Evolutionary conservation across 1,140 invertebrate species (phyloP).

Genomic region (Drosophila melanica): DNA sequence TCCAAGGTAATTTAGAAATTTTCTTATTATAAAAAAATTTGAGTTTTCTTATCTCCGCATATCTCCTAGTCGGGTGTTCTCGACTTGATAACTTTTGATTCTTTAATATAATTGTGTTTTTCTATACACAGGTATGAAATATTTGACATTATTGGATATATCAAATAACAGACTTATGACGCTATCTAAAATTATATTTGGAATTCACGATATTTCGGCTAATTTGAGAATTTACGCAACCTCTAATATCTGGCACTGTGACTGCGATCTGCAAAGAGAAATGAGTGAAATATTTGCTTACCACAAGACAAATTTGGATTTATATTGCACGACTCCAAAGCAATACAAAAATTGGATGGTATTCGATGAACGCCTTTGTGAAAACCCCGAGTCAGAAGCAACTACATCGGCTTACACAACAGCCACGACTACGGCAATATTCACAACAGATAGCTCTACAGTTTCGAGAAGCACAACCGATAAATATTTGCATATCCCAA

Average conservation of each 20-base stretch:
- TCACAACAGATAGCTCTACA: not conserved
- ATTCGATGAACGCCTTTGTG: slow-evolving; percentile 48
- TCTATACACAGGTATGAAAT: slow-evolving; percentile 39
- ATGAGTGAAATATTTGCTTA: slow-evolving; percentile 45
- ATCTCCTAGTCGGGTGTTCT: too few relatives aligned
- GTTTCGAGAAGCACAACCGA: slow-evolving; percentile 2
- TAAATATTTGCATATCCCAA: not conserved
- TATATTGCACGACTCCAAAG: slow-evolving; percentile 43
- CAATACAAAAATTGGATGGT: slow-evolving; percentile 29
- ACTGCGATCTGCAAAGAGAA: slow-evolving; percentile 43
- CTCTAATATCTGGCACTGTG: slow-evolving; percentile 60
- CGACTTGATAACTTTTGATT: too few relatives aligned
- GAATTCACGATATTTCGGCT: slow-evolving; percentile 25
- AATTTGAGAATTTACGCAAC: slow-evolving; percentile 40
- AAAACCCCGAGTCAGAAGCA: not conserved
- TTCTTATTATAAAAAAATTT: too few relatives aligned
- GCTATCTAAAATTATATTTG: slow-evolving; percentile 50
- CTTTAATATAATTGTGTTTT: not conserved
- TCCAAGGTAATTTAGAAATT: too few relatives aligned
- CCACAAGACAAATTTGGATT: slow-evolving; percentile 7
- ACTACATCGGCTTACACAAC: not conserved
- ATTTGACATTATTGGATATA: slow-evolving; percentile 53
- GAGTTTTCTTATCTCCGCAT: too few relatives aligned
- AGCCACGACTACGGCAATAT: not conserved
- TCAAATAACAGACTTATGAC: slow-evolving; percentile 60